Evolutionary conservation across 1,140 invertebrate species (phyloP), one percentile per base, ranked within the genome.

Genomic region (Procambarus clarkii): DNA sequence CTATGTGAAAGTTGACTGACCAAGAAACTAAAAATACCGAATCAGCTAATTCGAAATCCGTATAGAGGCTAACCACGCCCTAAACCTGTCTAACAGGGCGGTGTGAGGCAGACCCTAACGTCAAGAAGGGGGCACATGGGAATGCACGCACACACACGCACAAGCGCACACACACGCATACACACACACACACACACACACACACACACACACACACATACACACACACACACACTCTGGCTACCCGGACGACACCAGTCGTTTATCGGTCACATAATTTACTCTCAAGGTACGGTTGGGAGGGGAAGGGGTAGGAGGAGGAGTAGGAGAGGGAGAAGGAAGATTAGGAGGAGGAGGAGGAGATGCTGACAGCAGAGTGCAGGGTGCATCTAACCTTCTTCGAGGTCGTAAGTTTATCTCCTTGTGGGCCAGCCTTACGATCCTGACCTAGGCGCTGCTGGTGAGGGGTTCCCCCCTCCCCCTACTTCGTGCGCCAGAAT

Each of bases 251-350:
- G 7, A 74, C 24, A 74, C 69, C 69, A 0, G 34, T 4, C 69
- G 34, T 74, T 74, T 74, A 34, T 74, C 34, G 69, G 69, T 74
- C 69, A 24, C n/a, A 74, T 74, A 74, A 24, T 74, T 74, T 34
- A 74, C 21, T 24, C 24, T 11, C n/a, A 74, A 34, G 21, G 21
- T 69, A 69, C 60, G 60, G 69, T 4, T 34, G 69, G n/a, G 69
- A 64, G 60, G 15, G n/a, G n/a, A n/a, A n/a, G n/a, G n/a, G n/a
- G n/a, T n/a, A n/a, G n/a, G n/a, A n/a, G n/a, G n/a, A n/a, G n/a
- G n/a, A n/a, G n/a, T n/a, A n/a, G n/a, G n/a, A n/a, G n/a, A n/a
- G n/a, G n/a, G n/a, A n/a, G n/a, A n/a, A n/a, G n/a, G n/a, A n/a
- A n/a, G n/a, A n/a, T n/a, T n/a, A n/a, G n/a, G n/a, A n/a, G n/a